Evolutionary conservation across 2,797 vertebrate genomes (phyloP).

Genomic region (Tympanoctomys barrerae): DNA sequence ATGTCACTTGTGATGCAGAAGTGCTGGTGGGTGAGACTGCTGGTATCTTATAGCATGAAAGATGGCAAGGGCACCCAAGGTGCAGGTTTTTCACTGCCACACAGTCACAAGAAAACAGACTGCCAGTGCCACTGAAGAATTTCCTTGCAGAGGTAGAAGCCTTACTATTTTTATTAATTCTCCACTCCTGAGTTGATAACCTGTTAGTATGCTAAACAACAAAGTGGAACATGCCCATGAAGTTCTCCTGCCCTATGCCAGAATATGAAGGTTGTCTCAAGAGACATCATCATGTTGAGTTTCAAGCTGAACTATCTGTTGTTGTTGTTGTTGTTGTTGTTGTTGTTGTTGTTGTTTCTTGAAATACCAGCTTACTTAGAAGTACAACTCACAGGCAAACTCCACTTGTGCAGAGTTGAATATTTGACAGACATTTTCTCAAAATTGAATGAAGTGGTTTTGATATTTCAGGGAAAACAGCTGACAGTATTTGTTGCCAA

Average conservation of each 20-base stretch:
- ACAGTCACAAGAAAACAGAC: neutral
- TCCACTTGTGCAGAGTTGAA: neutral
- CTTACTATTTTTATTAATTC: neutral
- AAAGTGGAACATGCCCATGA: neutral
- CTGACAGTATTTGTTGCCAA: constrained; percentile 47
- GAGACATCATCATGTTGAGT: neutral
- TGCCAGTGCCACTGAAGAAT: neutral
- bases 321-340: neutral
- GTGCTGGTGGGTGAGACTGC: neutral
- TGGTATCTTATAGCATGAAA: neutral
- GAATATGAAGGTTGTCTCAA: neutral
- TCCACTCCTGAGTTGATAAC: neutral
- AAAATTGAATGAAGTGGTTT: constrained; percentile 17
- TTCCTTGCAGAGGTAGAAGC: neutral
- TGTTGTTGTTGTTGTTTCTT: neutral
- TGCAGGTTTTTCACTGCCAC: neutral
- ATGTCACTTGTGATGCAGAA: neutral
- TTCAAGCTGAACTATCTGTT: neutral
- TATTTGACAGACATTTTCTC: constrained; percentile 23
- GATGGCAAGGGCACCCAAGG: neutral
- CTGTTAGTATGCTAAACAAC: neutral
- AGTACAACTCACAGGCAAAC: neutral
- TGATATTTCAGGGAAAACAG: constrained; percentile 25
- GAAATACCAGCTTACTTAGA: neutral
- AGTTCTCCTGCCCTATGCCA: neutral